Conservation (phyloP, 2,113 vertebrate genomes). For the Menura novaehollandiae region DNA sequence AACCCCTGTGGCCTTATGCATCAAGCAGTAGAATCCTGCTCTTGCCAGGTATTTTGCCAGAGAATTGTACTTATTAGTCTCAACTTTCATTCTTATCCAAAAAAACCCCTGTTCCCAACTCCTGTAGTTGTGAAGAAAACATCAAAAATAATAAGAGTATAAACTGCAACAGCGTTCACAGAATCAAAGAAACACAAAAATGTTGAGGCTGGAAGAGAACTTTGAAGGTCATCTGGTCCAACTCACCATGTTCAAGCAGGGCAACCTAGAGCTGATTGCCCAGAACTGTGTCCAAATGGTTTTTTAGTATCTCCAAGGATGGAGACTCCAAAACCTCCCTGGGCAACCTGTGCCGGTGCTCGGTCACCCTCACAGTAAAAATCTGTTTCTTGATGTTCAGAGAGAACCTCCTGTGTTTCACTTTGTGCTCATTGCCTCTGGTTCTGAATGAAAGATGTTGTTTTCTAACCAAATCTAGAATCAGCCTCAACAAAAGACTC, state of each 20-base stretch:
- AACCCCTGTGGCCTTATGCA: not conserved
- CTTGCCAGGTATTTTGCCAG: not conserved
- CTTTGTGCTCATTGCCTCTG: not conserved
- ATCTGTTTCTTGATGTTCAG: not conserved
- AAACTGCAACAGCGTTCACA: not conserved
- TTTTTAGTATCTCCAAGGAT: not conserved
- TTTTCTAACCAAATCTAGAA: not conserved
- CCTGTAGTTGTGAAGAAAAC: not conserved
- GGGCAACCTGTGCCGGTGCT: not conserved
- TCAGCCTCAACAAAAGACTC: not conserved
- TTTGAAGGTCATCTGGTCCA: not conserved
- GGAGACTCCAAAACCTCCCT: not conserved
- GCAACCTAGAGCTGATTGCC: accelerated
- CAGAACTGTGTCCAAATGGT: not conserved
- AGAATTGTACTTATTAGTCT: not conserved
- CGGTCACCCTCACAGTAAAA: not conserved
- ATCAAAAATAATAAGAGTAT: not conserved
- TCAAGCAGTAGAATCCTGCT: not conserved
- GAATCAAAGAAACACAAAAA: not conserved
- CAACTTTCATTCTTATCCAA: not conserved
- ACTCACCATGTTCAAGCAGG: not conserved
- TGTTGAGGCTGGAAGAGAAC: not conserved
- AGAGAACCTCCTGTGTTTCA: not conserved
- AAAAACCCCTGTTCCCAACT: not conserved
- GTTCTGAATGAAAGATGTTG: not conserved